Base-by-base conservation (phyloP, 2,797 vertebrate genomes). In the Buphagus erythrorhynchus region DNA sequence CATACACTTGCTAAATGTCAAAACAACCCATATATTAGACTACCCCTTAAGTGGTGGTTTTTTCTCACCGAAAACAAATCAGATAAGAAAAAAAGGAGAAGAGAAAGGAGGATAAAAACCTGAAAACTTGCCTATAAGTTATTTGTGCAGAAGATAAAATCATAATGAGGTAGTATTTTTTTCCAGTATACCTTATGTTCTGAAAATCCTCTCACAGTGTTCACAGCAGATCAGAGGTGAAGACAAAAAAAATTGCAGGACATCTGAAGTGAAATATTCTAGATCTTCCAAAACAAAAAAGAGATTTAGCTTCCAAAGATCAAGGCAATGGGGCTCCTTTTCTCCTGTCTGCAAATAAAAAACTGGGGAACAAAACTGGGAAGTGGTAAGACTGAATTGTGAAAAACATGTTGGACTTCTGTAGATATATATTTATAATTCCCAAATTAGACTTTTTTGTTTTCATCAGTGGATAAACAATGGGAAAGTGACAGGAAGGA, bases 81-180 rank as follows among this genome's bases (percentile, higher is more conserved):
- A 65, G 33, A 58, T 48, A 58, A 51, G 51, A 28, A 45, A 84
- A 84, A 82, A 71, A 85, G 17, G 36, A 76, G 29, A 54, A 63
- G 36, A 84, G 35, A 72, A 57, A 69, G 4, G 18, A 77, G 57
- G 26, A 91, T 25, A 40, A 89, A 95, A 86, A 7, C 0, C 6
- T 10, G 31, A 14, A 49, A 79, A 65, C 8, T 86, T 92, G 51
- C 51, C 81, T 68, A 26, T 33, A 46, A 78, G 49, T 88, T 93
- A 38, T 75, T 67, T 82, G 45, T 76, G 40, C 14, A 35, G 66
- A 94, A 87, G 86, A 90, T 86, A 90, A 90, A 85, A 73, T 88
- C 51, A 16, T 69, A 67, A 42, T 13, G 20, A 73, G 36, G 29
- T 18, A 58, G 9, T 55, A 8, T 9, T 90, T 85, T 75, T 86